Evolutionary conservation across 2,797 vertebrate species (phyloP).

Genomic region (Siniperca obscura): DNA sequence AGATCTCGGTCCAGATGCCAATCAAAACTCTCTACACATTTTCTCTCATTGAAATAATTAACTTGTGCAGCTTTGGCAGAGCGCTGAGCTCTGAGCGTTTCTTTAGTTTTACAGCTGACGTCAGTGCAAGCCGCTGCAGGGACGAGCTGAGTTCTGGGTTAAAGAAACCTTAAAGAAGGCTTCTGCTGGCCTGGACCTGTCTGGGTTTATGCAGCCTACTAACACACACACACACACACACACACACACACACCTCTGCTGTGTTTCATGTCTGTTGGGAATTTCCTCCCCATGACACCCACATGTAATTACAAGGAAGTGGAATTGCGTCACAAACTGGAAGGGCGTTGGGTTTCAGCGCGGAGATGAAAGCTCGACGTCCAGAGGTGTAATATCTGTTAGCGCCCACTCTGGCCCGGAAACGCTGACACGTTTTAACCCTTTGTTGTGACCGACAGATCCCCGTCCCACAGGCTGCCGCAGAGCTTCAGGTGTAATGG

Average conservation of each 20-base stretch:
- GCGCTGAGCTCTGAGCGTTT: background rate
- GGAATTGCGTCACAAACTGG: slow-evolving; percentile 57
- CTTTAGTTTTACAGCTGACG: background rate
- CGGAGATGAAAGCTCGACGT: slow-evolving; percentile 42
- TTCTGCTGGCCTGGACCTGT: slow-evolving; percentile 53
- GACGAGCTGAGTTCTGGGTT: background rate
- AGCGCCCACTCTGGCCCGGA: slow-evolving; percentile 33
- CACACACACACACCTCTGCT: slow-evolving; percentile 22
- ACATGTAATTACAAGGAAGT: slow-evolving; percentile 75
- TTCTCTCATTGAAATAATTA: background rate
- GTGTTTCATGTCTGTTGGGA: slow-evolving; percentile 76
- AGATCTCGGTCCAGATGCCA: too few relatives aligned
- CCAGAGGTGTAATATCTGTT: slow-evolving; percentile 25
- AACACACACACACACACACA: slow-evolving; percentile 25
- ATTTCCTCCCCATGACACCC: slow-evolving; percentile 78
- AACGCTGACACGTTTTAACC: background rate
- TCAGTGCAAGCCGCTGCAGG: too few relatives aligned
- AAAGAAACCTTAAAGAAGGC: slow-evolving; percentile 9
- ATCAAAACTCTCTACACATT: background rate
- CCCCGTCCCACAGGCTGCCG: too few relatives aligned
- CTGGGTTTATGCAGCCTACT: background rate
- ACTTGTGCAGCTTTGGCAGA: background rate
- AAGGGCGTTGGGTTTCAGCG: slow-evolving; percentile 56
- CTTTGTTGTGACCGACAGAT: background rate
- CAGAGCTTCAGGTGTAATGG: background rate